Conservation (phyloP, 1,140 invertebrate genomes). For the Aphelenchoides fujianensis region DNA sequence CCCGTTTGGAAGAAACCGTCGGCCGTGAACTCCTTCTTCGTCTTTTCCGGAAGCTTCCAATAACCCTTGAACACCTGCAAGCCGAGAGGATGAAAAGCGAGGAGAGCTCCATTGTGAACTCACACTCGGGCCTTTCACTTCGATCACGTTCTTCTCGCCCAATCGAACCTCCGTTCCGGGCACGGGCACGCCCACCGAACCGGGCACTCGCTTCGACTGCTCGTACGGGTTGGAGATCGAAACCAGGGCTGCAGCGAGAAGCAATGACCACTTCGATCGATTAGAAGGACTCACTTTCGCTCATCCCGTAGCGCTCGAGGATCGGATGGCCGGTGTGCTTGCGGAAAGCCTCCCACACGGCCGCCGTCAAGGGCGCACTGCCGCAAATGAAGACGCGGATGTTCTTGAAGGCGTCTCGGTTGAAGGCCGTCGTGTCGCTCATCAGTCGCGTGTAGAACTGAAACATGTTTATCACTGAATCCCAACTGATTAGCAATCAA, state of each 20-base stretch:
- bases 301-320: conserved; percentile 61
- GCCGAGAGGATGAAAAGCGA: conserved; percentile 51
- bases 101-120: conserved; percentile 26
- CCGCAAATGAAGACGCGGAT: conserved; percentile 60
- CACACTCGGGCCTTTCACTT: conserved; percentile 47
- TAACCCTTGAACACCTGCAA: conserved; percentile 54
- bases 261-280: background rate
- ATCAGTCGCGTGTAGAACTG: conserved; percentile 53
- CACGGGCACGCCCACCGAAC: conserved; percentile 52
- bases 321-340: conserved; percentile 55
- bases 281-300: conserved; percentile 41
- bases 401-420: conserved; percentile 40
- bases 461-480: too few species aligned
- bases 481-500: too few species aligned
- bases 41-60: conserved; percentile 60
- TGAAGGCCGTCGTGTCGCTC: conserved; percentile 27
- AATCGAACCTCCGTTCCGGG: conserved; percentile 45
- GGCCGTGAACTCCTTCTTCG: conserved; percentile 58
- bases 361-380: conserved; percentile 50
- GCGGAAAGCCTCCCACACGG: conserved; percentile 52
- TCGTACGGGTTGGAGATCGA: conserved; percentile 60
- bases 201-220: conserved; percentile 34
- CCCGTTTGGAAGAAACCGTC: conserved; percentile 61
- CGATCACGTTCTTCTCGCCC: conserved; percentile 44
- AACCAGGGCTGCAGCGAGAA: conserved; percentile 42